Percentiles rank a stretch among this genome's conserved stretches.
Conservation (phyloP, 2,113 vertebrate genomes). For the Colaptes auratus region DNA sequence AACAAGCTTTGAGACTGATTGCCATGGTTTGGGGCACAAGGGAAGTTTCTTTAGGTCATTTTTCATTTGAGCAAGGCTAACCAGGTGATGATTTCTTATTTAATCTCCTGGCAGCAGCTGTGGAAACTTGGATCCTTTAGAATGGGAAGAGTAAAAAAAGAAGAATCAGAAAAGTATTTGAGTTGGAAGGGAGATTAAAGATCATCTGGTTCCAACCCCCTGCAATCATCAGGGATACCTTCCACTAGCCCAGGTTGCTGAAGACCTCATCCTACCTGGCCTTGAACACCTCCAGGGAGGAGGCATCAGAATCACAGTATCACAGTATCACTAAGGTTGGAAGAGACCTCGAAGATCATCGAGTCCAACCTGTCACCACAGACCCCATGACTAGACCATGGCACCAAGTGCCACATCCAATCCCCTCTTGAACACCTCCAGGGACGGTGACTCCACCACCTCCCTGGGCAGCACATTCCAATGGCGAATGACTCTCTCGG, state of each 20-base stretch:
- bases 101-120: neutral
- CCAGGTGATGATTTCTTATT: neutral
- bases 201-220: neutral
- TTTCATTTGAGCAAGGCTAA: neutral
- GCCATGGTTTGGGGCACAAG: accelerated
- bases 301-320: neutral
- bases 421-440: no score
- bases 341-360: no score
- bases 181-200: neutral
- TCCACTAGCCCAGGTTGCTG: neutral
- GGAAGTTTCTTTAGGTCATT: neutral
- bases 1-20: neutral
- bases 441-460: no score
- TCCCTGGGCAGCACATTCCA: no score
- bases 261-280: neutral
- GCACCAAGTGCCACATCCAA: no score
- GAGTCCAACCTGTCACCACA: no score
- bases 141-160: neutral
- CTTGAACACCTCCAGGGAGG: neutral
- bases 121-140: neutral
- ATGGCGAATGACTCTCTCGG: no score
- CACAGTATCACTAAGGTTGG: no score
- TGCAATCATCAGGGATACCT: neutral
- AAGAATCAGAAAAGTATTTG: neutral
- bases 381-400: no score